phyloP scores from a whole-genome alignment of 2,113 vertebrate species.

The Sciurus niger region DNA sequence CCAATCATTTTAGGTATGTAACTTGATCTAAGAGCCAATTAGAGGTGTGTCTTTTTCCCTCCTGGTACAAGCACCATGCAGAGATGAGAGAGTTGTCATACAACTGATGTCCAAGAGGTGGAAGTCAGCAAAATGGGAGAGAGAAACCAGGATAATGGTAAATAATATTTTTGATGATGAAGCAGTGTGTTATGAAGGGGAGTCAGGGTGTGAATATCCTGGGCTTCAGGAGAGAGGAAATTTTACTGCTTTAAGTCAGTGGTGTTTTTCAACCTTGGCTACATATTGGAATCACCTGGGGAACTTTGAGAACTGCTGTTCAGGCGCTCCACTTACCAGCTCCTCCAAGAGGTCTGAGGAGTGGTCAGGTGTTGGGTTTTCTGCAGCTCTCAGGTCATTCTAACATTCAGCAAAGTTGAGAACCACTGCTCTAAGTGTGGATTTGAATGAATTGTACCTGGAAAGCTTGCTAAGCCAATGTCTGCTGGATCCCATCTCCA shows the following conservation, averaged over 20 bases:
- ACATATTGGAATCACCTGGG: background rate
- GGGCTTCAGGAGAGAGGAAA: background rate
- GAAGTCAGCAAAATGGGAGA: background rate
- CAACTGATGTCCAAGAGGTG: background rate
- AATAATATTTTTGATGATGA: background rate
- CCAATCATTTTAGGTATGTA: slow-evolving; percentile 52
- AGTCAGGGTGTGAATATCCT: background rate
- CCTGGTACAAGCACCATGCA: background rate
- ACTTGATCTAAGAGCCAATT: slow-evolving; percentile 61
- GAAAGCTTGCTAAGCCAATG: background rate
- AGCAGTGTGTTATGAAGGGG: background rate
- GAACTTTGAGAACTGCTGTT: background rate
- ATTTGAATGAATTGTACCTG: background rate
- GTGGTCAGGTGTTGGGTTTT: background rate
- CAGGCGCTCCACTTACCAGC: background rate
- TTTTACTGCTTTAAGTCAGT: background rate
- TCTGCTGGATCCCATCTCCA: background rate
- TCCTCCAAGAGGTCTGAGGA: background rate
- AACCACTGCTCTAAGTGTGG: background rate
- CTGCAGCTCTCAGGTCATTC: background rate
- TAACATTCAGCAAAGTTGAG: background rate
- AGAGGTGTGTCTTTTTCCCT: background rate
- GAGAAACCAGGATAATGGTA: background rate
- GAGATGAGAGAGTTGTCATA: background rate
- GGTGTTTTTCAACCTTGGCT: slow-evolving; percentile 1